Evolutionary conservation across 2,113 vertebrate species (phyloP).

Genomic region (Regulus satrapa): DNA sequence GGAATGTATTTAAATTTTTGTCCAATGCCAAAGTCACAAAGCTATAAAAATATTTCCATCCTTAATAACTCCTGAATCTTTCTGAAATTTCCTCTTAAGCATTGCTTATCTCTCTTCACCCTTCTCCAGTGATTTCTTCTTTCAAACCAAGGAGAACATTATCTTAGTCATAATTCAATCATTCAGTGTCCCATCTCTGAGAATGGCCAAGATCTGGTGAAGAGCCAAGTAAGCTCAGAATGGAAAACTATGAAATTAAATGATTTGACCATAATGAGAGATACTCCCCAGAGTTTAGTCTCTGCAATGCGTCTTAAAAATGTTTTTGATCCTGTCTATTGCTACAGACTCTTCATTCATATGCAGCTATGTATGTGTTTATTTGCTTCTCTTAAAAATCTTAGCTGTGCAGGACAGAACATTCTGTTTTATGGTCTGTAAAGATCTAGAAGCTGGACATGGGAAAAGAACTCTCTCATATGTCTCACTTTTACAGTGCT

Average conservation of each 20-base stretch:
- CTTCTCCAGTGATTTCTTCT: neutral
- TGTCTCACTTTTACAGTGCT: neutral
- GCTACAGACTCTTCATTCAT: conserved; percentile 8
- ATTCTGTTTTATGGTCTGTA: neutral
- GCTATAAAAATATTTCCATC: conserved; percentile 18
- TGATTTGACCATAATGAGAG: neutral
- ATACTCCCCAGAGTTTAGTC: neutral
- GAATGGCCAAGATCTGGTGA: neutral
- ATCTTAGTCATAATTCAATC: neutral
- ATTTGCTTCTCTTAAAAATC: neutral
- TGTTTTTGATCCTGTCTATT: neutral
- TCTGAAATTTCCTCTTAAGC: neutral
- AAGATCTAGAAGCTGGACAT: neutral
- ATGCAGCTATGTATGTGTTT: neutral
- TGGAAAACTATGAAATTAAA: neutral
- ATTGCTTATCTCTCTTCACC: neutral
- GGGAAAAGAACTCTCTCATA: neutral
- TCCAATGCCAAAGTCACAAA: neutral
- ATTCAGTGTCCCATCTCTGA: neutral
- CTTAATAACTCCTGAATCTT: neutral
- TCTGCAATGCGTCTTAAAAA: neutral
- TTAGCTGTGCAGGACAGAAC: neutral
- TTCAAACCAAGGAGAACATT: neutral
- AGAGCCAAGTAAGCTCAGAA: conserved; percentile 1
- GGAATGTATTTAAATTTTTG: conserved; percentile 23